A percentile compares a stretch with the other conserved stretches of the same genome.
Evolutionary conservation across 2,113 vertebrate genomes (phyloP).

Genomic region (Dasyurus viverrinus): DNA sequence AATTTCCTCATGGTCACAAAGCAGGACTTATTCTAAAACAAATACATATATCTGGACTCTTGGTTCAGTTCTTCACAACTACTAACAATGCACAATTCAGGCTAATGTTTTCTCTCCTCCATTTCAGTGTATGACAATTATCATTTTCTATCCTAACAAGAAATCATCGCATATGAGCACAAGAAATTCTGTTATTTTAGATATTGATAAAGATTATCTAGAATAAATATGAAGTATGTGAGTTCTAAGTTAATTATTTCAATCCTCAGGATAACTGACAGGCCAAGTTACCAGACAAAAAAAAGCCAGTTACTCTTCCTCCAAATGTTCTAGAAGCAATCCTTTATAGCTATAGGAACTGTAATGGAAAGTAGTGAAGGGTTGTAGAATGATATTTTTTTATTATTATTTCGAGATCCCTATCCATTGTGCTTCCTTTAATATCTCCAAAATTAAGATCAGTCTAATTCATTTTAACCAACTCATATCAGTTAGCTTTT

Average conservation of each 20-base stretch:
- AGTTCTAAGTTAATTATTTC: neutral
- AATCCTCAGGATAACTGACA: neutral
- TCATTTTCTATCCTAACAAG: too few relatives aligned
- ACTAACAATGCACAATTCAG: neutral
- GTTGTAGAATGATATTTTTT: neutral
- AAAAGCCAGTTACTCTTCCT: neutral
- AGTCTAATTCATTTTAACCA: neutral
- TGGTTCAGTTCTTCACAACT: neutral
- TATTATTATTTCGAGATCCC: neutral
- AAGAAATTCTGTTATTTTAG: neutral
- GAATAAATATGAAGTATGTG: neutral
- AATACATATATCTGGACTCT: neutral
- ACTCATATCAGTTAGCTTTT: neutral
- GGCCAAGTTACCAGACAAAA: neutral
- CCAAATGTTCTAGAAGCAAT: neutral
- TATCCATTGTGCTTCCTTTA: neutral
- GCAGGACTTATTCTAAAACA: neutral
- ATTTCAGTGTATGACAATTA: neutral
- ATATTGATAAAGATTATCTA: neutral
- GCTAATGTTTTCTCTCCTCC: neutral
- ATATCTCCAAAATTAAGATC: neutral
- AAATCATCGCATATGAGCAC: too few relatives aligned
- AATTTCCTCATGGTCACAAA: neutral
- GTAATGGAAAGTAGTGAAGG: too few relatives aligned
- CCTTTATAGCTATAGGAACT: neutral